phyloP scores from a whole-genome alignment of 2,797 vertebrate genomes.

The Enteromius viviparus region DNA sequence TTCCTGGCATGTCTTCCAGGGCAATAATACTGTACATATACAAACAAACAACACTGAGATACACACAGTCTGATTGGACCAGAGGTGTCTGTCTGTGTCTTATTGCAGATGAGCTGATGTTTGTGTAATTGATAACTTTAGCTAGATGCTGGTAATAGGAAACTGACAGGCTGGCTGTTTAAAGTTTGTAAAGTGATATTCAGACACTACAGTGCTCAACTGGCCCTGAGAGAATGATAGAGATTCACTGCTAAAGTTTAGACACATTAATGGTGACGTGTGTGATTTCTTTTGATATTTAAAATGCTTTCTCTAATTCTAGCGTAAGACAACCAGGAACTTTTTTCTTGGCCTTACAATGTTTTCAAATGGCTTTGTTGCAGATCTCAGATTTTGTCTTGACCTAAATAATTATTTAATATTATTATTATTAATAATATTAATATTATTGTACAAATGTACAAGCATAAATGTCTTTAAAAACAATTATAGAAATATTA shows the following conservation, averaged over 20 bases:
- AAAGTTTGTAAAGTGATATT: conserved; percentile 40
- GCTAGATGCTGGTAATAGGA: conserved; percentile 39
- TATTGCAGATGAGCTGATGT: conserved; percentile 33
- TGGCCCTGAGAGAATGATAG: neutral
- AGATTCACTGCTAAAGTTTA: conserved; percentile 1
- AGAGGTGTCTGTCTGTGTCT: conserved; percentile 21
- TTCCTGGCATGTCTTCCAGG: conserved; percentile 8
- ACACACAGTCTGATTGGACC: conserved; percentile 11
- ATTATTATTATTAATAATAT: too few relatives aligned
- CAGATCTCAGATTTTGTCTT: neutral
- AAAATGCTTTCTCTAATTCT: neutral
- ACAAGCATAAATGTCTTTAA: neutral
- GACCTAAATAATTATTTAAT: neutral
- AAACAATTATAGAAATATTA: neutral
- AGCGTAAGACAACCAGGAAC: neutral
- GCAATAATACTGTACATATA: conserved; percentile 30
- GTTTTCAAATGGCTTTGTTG: neutral
- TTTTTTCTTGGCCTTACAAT: neutral
- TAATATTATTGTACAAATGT: neutral
- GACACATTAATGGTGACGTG: conserved; percentile 17
- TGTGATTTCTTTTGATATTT: neutral
- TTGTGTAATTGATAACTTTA: conserved; percentile 38
- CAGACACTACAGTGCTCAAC: neutral
- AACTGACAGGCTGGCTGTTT: conserved; percentile 15
- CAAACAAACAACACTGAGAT: conserved; percentile 40